phyloP scores from a whole-genome alignment of 2,113 vertebrate species.

The Propithecus coquereli region DNA sequence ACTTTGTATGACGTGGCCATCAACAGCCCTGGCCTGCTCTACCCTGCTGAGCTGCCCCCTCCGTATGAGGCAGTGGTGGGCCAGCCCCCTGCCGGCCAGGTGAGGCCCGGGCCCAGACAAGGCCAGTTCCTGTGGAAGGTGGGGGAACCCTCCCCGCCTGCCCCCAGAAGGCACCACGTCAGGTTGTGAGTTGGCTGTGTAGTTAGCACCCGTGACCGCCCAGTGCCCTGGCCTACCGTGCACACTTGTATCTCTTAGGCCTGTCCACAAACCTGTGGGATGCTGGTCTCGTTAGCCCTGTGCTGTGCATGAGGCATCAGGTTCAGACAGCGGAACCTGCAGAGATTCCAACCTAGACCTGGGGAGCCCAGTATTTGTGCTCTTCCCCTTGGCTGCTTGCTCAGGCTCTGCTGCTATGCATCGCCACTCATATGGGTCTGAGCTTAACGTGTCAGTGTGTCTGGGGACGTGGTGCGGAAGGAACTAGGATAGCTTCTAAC shows the following conservation, averaged over 20 bases:
- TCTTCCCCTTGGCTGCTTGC: not conserved
- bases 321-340: not conserved
- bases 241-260: fast-evolving
- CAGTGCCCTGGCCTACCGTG: fast-evolving
- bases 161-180: not conserved
- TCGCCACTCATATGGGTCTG: not conserved
- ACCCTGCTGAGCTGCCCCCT: conserved; percentile 94
- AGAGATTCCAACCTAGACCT: not conserved
- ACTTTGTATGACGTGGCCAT: conserved; percentile 93
- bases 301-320: not conserved
- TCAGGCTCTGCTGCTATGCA: not conserved
- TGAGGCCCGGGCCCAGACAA: conserved; percentile 70
- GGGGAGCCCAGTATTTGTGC: fast-evolving
- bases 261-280: not conserved
- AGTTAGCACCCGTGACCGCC: no score
- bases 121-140: fast-evolving
- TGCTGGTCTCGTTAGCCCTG: not conserved
- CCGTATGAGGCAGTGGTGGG: conserved; percentile 96
- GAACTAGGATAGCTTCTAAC: not conserved
- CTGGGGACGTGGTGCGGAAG: no score
- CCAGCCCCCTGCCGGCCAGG: conserved; percentile 89
- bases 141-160: not conserved
- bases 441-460: fast-evolving
- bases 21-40: conserved; percentile 93
- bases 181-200: fast-evolving